Conservation (phyloP, 2,888 invertebrate genomes). For the Scaptomyza tumidula region DNA sequence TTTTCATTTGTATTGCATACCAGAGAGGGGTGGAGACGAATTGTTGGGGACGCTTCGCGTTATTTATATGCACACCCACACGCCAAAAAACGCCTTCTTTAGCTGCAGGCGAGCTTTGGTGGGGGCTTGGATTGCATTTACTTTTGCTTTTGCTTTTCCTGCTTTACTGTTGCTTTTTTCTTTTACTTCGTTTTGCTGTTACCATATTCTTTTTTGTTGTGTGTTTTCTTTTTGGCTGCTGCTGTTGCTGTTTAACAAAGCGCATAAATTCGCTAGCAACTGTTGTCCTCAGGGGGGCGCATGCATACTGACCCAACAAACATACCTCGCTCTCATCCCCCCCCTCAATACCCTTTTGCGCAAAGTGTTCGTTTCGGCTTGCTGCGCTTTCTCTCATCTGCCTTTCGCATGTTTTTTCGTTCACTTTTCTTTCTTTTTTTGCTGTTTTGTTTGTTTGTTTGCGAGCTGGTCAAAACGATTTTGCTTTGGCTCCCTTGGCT, state of each 20-base stretch:
- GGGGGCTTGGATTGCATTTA: constrained; percentile 60
- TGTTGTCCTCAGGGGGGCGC: constrained; percentile 74
- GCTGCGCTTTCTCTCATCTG: constrained; percentile 74
- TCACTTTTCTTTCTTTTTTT: constrained; percentile 23
- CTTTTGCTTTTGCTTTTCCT: constrained; percentile 30
- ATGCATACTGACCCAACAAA: constrained; percentile 38
- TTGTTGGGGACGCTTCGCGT: constrained; percentile 33
- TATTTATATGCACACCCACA: constrained; percentile 76
- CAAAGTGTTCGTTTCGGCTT: constrained; percentile 71
- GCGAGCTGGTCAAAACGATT: constrained; percentile 80
- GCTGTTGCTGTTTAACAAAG: constrained; percentile 81
- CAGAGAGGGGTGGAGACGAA: background rate
- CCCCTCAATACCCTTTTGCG: constrained; percentile 10
- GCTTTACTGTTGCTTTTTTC: constrained; percentile 38
- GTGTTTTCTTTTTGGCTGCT: constrained; percentile 38
- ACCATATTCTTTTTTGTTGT: constrained; percentile 51
- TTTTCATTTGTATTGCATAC: constrained; percentile 77
- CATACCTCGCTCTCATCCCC: background rate
- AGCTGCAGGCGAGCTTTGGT: constrained; percentile 7
- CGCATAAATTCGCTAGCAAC: constrained; percentile 82
- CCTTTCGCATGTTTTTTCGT: constrained; percentile 64
- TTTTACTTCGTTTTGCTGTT: constrained; percentile 34
- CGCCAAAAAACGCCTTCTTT: constrained; percentile 43
- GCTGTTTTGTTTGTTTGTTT: constrained; percentile 55
- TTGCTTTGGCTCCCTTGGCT: constrained; percentile 52